Conservation (phyloP, 2,888 invertebrate genomes). For the Leptopilina drosophilae region DNA sequence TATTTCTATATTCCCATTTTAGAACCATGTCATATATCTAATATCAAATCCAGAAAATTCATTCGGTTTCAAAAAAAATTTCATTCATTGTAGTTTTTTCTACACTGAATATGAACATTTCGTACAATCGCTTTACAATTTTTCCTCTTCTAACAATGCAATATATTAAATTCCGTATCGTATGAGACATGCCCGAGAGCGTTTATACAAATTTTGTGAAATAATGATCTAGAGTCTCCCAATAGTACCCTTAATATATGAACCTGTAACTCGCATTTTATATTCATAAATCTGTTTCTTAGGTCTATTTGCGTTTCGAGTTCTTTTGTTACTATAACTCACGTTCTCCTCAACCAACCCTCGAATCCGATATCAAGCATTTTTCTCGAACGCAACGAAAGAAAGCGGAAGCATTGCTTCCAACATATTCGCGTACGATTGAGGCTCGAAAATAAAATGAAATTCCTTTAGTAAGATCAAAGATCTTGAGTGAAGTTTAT, state of each 20-base stretch:
- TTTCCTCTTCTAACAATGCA: no score
- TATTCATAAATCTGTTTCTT: constrained; percentile 36
- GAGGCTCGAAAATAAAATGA: constrained; percentile 30
- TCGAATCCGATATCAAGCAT: constrained; percentile 37
- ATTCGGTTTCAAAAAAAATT: no score
- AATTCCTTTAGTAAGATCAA: constrained; percentile 33
- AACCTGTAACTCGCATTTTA: constrained; percentile 5
- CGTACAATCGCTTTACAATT: no score
- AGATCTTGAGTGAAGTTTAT: constrained; percentile 23
- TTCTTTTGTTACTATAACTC: constrained; percentile 19
- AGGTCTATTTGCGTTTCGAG: constrained; percentile 20
- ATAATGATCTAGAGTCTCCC: neutral
- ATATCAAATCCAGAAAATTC: no score
- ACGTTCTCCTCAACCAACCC: neutral
- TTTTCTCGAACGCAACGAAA: neutral
- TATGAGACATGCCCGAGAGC: neutral
- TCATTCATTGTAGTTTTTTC: no score
- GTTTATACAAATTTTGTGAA: neutral
- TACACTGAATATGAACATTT: no score
- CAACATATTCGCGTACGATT: constrained; percentile 23
- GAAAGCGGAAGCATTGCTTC: constrained; percentile 19
- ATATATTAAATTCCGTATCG: no score
- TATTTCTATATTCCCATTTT: no score
- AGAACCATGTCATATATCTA: no score
- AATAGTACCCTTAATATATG: neutral